phyloP scores from a whole-genome alignment of 92 coral and sea anemone species.

The Anthopleura xanthogrammica region DNA sequence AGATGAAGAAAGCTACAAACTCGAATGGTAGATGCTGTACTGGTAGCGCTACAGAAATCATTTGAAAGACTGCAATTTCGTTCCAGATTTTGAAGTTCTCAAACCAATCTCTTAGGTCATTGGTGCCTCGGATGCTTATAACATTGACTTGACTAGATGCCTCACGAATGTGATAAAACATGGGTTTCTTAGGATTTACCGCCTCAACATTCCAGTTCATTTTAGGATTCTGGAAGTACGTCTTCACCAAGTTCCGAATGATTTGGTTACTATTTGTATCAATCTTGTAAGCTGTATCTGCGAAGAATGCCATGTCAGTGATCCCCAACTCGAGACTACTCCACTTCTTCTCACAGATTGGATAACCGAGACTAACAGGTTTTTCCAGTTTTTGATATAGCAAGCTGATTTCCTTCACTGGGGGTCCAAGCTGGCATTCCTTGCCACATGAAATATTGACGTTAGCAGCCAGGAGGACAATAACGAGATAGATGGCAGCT shows the following conservation, averaged over 20 bases:
- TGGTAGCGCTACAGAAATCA: conserved; percentile 59
- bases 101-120: conserved; percentile 57
- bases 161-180: conserved; percentile 58
- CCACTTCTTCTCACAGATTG: conserved; percentile 64
- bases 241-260: conserved; percentile 12
- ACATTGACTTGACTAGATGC: conserved; percentile 27
- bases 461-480: conserved; percentile 32
- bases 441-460: conserved; percentile 41
- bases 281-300: conserved; percentile 53
- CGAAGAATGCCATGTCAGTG: conserved; percentile 69
- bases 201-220: conserved; percentile 47
- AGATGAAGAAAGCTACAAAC: conserved; percentile 54
- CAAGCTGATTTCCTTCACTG: background rate
- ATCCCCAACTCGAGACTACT: conserved; percentile 38
- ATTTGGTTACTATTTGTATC: background rate
- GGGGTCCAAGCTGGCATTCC: conserved; percentile 48
- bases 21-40: conserved; percentile 44
- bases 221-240: conserved; percentile 46
- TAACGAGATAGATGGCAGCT: conserved; percentile 31
- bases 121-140: conserved; percentile 60
- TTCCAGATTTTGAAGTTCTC: conserved; percentile 64
- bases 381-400: background rate
- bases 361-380: conserved; percentile 34
- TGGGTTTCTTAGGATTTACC: conserved; percentile 36
- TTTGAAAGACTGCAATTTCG: conserved; percentile 63